These are phyloP conservation scores for Thereva unica DNA, from an alignment of 2,888 invertebrate species.

Conservation along the genomic window DNA sequence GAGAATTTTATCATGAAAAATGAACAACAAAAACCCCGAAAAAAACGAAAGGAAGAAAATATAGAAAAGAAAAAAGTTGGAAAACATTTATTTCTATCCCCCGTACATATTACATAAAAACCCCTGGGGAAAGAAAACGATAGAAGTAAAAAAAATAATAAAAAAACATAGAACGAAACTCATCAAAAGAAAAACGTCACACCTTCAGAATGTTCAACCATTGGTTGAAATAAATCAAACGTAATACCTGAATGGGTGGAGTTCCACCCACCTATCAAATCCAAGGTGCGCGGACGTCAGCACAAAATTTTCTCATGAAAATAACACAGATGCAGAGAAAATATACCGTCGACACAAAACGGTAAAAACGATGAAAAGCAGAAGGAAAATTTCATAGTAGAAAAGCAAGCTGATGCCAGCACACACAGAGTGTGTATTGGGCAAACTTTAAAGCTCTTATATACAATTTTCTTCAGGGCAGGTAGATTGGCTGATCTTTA, in stretches of 20 bases:
- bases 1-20: no score
- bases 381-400: no score
- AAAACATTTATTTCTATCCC: no score
- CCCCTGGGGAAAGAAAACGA: no score
- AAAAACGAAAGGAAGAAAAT: no score
- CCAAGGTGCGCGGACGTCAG: conserved; percentile 44
- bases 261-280: conserved; percentile 45
- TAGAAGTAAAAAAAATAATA: not conserved
- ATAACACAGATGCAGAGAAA: no score
- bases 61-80: no score
- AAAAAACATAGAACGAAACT: conserved; percentile 12
- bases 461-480: conserved; percentile 39
- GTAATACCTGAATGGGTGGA: conserved; percentile 44
- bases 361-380: no score
- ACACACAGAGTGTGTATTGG: conserved; percentile 19
- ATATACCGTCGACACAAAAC: no score
- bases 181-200: conserved; percentile 50
- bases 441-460: conserved; percentile 39
- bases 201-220: conserved; percentile 57
- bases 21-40: no score
- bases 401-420: no score
- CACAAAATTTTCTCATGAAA: conserved; percentile 43
- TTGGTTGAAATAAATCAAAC: conserved; percentile 58
- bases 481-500: conserved; percentile 41
- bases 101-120: no score